phyloP scores from a whole-genome alignment of 2,113 vertebrate genomes.

The Psammodynastes pulverulentus region DNA sequence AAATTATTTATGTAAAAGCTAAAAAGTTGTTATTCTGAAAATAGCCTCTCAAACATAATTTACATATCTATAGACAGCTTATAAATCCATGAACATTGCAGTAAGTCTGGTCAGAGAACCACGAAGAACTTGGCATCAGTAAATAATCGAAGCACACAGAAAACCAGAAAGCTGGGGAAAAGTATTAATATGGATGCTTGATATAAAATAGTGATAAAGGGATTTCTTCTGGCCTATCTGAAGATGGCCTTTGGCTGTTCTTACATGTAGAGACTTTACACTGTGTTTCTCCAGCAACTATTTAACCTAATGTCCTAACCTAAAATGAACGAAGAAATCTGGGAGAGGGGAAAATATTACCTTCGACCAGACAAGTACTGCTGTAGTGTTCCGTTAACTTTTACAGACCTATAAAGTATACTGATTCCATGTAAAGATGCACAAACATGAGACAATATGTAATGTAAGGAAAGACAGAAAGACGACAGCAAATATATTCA shows the following conservation, averaged over 20 bases:
- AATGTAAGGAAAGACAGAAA: background rate
- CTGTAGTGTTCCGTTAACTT: background rate
- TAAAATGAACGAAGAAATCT: background rate
- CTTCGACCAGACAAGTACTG: background rate
- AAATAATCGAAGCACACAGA: background rate
- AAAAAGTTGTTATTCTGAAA: background rate
- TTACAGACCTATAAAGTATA: background rate
- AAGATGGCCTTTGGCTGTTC: constrained; percentile 9
- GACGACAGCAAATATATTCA: background rate
- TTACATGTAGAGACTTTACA: background rate
- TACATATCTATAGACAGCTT: background rate
- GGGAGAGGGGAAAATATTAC: background rate
- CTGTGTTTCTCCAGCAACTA: background rate
- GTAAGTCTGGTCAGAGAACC: background rate
- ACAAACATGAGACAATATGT: background rate
- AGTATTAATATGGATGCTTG: background rate
- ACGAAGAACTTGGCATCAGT: background rate
- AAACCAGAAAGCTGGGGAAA: background rate
- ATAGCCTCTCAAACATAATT: background rate
- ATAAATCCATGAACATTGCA: background rate
- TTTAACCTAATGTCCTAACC: background rate
- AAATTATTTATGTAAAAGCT: background rate
- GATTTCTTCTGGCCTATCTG: background rate
- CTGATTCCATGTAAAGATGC: background rate
- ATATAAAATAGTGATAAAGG: background rate